Evolutionary conservation across 2,113 vertebrate species (phyloP).

Genomic region (Porphyrio hochstetteri): DNA sequence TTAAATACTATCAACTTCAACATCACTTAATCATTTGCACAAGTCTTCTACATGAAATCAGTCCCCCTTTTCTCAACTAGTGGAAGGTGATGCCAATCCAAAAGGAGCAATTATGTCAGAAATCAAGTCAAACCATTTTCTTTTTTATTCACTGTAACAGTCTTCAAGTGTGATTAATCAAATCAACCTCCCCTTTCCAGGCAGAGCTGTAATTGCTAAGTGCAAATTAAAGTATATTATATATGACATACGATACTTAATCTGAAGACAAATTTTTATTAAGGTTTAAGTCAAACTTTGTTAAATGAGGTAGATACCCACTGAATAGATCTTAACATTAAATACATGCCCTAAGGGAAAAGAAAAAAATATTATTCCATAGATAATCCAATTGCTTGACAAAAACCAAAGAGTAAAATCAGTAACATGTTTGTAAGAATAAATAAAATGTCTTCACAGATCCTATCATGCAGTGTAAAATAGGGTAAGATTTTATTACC

Average conservation of each 20-base stretch:
- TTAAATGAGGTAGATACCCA: constrained; percentile 43
- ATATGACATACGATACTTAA: constrained; percentile 54
- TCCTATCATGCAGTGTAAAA: not conserved
- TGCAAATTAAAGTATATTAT: constrained; percentile 73
- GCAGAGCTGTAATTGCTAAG: constrained; percentile 70
- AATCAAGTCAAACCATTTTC: constrained; percentile 68
- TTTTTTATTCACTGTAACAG: constrained; percentile 46
- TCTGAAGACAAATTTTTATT: constrained; percentile 58
- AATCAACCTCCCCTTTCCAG: constrained; percentile 69
- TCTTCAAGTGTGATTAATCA: constrained; percentile 78
- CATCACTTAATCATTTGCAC: constrained; percentile 64
- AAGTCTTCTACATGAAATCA: constrained; percentile 67
- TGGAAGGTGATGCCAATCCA: constrained; percentile 55
- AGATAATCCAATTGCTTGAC: not conserved
- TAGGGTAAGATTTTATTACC: not conserved
- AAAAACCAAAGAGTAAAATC: not conserved
- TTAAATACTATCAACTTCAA: constrained; percentile 53
- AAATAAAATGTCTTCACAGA: not conserved
- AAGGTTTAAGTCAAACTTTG: constrained; percentile 53
- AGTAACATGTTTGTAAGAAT: not conserved
- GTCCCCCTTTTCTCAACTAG: constrained; percentile 31
- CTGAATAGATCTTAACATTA: constrained; percentile 35
- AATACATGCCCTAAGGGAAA: not conserved
- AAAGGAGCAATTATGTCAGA: constrained; percentile 71
- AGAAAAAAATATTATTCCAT: not conserved